phyloP scores from a whole-genome alignment of 1,140 invertebrate species.

The Stenopsyche tienmushanensis region DNA sequence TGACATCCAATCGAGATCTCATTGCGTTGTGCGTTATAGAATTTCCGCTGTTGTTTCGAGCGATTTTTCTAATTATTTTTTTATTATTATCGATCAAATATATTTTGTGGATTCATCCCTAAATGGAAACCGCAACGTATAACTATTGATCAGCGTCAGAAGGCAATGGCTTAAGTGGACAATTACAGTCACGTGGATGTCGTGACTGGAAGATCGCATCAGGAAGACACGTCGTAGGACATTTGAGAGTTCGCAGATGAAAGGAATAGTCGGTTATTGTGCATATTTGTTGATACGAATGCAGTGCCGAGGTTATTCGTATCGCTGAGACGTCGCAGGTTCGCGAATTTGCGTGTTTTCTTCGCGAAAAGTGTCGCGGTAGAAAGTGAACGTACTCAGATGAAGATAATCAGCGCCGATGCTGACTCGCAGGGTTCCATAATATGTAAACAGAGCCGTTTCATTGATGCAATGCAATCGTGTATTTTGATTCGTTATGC shows the following conservation, averaged over 20 bases:
- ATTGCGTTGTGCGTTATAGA: too few relatives aligned
- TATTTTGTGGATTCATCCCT: background rate
- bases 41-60: too few relatives aligned
- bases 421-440: too few relatives aligned
- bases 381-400: too few relatives aligned
- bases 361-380: too few relatives aligned
- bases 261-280: slow-evolving; percentile 25
- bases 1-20: too few relatives aligned
- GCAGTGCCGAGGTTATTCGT: slow-evolving; percentile 19
- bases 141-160: slow-evolving; percentile 17
- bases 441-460: background rate
- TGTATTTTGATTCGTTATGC: background rate
- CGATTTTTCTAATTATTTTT: too few relatives aligned
- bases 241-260: slow-evolving; percentile 24
- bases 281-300: slow-evolving; percentile 12
- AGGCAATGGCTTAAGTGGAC: slow-evolving; percentile 36
- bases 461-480: background rate
- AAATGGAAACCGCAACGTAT: background rate
- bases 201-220: slow-evolving; percentile 19
- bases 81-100: too few relatives aligned
- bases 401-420: too few relatives aligned
- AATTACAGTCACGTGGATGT: slow-evolving; percentile 33
- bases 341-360: too few relatives aligned
- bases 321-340: too few relatives aligned
- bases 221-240: slow-evolving; percentile 25